Evolutionary conservation across 1,140 invertebrate genomes (phyloP).

Genomic region (Drosophila kikkawai): DNA sequence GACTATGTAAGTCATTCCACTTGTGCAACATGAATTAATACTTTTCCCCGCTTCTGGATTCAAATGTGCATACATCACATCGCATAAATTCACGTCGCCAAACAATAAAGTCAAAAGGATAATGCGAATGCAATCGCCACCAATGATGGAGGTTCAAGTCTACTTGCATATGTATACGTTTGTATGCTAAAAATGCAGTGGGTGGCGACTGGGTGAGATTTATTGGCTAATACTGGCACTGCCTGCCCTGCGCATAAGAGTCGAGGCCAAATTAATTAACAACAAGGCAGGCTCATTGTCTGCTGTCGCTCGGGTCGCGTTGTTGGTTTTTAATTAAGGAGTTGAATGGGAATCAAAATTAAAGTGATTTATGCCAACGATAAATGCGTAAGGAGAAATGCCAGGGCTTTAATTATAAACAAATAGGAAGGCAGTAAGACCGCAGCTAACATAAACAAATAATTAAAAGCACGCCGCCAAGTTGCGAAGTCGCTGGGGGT

Average conservation of each 20-base stretch:
- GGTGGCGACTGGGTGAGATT: conserved; percentile 40
- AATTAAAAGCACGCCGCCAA: conserved; percentile 67
- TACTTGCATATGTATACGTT: not conserved
- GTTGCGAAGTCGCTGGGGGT: conserved; percentile 61
- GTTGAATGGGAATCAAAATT: conserved; percentile 61
- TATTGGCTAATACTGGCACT: conserved; percentile 64
- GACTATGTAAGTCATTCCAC: no score
- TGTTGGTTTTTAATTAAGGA: conserved; percentile 82
- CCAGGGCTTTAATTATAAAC: conserved; percentile 75
- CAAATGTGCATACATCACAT: conserved; percentile 1
- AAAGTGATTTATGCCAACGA: conserved; percentile 57
- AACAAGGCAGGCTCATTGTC: conserved; percentile 54
- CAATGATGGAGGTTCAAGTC: not conserved
- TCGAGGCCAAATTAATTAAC: conserved; percentile 76
- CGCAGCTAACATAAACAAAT: conserved; percentile 74
- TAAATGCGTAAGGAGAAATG: conserved; percentile 37
- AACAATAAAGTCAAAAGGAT: conserved; percentile 27
- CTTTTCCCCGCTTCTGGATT: not conserved
- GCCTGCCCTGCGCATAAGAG: conserved; percentile 35
- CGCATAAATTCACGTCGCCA: conserved; percentile 17
- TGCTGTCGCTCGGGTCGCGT: conserved; percentile 21
- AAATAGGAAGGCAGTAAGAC: conserved; percentile 61
- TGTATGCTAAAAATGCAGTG: not conserved
- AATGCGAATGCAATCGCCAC: conserved; percentile 25
- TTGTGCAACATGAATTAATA: no score